Evolutionary conservation across 2,888 invertebrate species (phyloP), one percentile per base, ranked within the genome.

Genomic region (Drosophila rellima): DNA sequence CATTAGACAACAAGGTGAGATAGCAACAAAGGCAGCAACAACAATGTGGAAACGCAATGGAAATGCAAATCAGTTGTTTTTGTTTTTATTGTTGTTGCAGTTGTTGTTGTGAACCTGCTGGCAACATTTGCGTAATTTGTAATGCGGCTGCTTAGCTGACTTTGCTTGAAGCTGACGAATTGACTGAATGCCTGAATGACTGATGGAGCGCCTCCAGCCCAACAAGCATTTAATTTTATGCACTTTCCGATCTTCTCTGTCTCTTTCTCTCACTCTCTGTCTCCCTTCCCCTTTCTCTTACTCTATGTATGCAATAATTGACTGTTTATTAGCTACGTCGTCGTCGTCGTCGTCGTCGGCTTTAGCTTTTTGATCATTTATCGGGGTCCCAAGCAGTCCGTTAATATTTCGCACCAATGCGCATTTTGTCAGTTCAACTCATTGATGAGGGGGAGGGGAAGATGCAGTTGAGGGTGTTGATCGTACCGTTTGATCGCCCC

Each of bases 281-380:
- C 57, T 51, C 15, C 1, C 26, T 40, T 23, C 33, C 11, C 29
- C 39, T 39, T 6, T 37, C 23, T 23, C 44, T 47, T 29, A 31
- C 39, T 65, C 51, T 63, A 35, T 51, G 33, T 66, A 45, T 64
- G 70, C 71, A 66, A 82, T 87, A 83, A 83, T 83, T 83, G 82
- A 82, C 82, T 83, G 86, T 88, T 83, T 83, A 83, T 83, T 88
- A 83, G 78, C 88, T 76, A 73, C 50, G 67, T 70, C 75, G 84
- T 66, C 68, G 69, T 51, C 63, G 52, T 51, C 60, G 56, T 50
- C 56, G 44, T 56, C 37, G 72, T 72, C 87, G 82, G 84, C 87
- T 55, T 76, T 71, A 52, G 84, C 87, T 71, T 74, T 84, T 83
- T 83, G 86, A 88, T 83, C 83, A 88, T 80, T 86, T 80, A 85